phyloP scores from a whole-genome alignment of 2,888 invertebrate species.

The Tortricodes alternella region DNA sequence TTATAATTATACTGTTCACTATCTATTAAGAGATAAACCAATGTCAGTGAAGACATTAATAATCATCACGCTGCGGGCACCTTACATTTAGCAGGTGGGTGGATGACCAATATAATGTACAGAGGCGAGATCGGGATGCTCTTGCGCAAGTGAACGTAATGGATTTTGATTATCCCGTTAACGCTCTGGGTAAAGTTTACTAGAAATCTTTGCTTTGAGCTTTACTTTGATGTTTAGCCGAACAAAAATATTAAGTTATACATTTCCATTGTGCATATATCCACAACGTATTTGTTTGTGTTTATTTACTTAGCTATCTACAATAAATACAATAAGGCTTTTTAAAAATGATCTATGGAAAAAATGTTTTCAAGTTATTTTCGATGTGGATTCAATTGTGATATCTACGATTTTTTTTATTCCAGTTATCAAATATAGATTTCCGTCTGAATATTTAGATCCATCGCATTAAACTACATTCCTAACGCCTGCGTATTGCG shows the following conservation, averaged over 20 bases:
- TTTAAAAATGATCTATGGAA: too few relatives aligned
- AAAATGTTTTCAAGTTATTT: too few relatives aligned
- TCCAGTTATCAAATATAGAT: too few relatives aligned
- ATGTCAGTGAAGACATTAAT: constrained; percentile 29
- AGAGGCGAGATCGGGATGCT: constrained; percentile 16
- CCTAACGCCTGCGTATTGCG: not conserved
- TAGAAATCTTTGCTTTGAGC: constrained; percentile 2
- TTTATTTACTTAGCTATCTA: too few relatives aligned
- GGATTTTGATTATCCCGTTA: constrained; percentile 30
- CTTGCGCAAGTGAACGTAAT: constrained; percentile 29
- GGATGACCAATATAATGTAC: constrained; percentile 16
- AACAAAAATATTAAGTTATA: too few relatives aligned
- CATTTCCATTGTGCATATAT: too few relatives aligned
- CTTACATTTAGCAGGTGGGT: constrained; percentile 31
- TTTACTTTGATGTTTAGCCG: not conserved
- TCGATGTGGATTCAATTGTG: too few relatives aligned
- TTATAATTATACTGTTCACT: constrained; percentile 27
- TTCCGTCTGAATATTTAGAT: too few relatives aligned
- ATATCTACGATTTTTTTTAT: too few relatives aligned
- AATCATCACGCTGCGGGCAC: constrained; percentile 25
- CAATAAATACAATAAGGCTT: too few relatives aligned
- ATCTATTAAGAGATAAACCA: constrained; percentile 30
- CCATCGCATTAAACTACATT: too few relatives aligned
- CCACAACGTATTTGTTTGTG: too few relatives aligned
- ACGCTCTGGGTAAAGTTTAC: constrained; percentile 8